phyloP scores from a whole-genome alignment of 1,140 invertebrate genomes.

The Harpegnathos saltator region DNA sequence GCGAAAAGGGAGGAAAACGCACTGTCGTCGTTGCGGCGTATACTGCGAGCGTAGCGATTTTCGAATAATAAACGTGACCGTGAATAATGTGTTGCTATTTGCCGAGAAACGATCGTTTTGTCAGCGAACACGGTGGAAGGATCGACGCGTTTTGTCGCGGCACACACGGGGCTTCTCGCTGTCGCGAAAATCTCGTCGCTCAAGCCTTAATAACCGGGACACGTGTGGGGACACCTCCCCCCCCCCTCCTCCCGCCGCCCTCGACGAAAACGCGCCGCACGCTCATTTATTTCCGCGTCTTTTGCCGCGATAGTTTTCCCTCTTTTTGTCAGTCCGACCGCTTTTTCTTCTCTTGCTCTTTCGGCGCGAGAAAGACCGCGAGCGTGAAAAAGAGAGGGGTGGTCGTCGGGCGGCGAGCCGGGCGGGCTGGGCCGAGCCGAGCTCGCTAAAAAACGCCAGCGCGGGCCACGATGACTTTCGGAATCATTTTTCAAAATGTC shows the following conservation, averaged over 20 bases:
- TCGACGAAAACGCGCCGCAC: slow-evolving; percentile 54
- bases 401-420: slow-evolving; percentile 11
- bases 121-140: slow-evolving; percentile 19
- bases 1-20: background rate
- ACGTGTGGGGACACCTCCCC: slow-evolving; percentile 5
- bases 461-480: slow-evolving; percentile 80
- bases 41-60: slow-evolving; percentile 2
- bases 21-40: background rate
- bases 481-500: slow-evolving; percentile 85
- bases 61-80: background rate
- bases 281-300: slow-evolving; percentile 72
- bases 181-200: slow-evolving; percentile 57
- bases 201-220: slow-evolving; percentile 53
- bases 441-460: slow-evolving; percentile 69
- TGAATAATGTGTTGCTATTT: slow-evolving; percentile 33
- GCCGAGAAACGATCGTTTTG: slow-evolving; percentile 9
- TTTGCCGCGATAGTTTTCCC: slow-evolving; percentile 60
- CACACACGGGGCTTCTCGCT: slow-evolving; percentile 17
- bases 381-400: slow-evolving; percentile 54
- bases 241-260: background rate
- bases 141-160: slow-evolving; percentile 36
- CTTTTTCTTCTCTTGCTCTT: slow-evolving; percentile 68
- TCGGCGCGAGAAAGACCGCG: slow-evolving; percentile 34
- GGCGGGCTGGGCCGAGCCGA: slow-evolving; percentile 29
- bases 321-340: slow-evolving; percentile 63